These are phyloP conservation scores for Spea multiplicata DNA, from an alignment of 2,113 vertebrate genomes.

Conservation along the genomic window DNA sequence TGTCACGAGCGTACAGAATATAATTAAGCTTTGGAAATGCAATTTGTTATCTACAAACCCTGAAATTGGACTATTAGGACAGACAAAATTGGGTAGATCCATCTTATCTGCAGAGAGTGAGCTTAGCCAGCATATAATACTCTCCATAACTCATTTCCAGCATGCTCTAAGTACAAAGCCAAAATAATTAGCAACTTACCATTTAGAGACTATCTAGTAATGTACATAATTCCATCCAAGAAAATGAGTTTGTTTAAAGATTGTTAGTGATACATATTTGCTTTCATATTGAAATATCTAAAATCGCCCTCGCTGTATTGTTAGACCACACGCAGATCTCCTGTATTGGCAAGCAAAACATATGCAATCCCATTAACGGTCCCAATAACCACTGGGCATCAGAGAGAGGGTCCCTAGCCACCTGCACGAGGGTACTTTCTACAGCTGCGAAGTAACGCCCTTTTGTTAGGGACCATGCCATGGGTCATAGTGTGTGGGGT, in stretches of 20 bases:
- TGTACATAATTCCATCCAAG: not conserved
- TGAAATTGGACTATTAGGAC: constrained; percentile 25
- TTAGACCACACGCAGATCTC: no score
- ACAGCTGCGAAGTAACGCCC: no score
- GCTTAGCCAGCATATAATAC: not conserved
- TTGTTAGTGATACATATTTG: no score
- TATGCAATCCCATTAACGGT: no score
- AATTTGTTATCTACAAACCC: constrained; percentile 22
- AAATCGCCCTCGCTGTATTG: no score
- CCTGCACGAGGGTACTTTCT: no score
- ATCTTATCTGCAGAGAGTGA: constrained; percentile 25
- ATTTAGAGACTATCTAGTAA: not conserved
- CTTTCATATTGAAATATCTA: no score
- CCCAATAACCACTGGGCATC: no score
- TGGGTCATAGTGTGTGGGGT: no score
- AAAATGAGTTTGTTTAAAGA: not conserved
- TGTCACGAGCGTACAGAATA: constrained; percentile 20
- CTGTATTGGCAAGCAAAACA: no score
- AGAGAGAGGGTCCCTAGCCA: no score
- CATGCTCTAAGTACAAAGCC: not conserved
- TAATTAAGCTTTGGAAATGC: constrained; percentile 23
- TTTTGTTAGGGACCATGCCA: no score
- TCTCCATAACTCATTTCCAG: not conserved
- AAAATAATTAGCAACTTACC: not conserved
- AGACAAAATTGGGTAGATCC: constrained; percentile 22